Evolutionary conservation across 2,113 vertebrate species (phyloP).

Genomic region (Glaucomys volans): DNA sequence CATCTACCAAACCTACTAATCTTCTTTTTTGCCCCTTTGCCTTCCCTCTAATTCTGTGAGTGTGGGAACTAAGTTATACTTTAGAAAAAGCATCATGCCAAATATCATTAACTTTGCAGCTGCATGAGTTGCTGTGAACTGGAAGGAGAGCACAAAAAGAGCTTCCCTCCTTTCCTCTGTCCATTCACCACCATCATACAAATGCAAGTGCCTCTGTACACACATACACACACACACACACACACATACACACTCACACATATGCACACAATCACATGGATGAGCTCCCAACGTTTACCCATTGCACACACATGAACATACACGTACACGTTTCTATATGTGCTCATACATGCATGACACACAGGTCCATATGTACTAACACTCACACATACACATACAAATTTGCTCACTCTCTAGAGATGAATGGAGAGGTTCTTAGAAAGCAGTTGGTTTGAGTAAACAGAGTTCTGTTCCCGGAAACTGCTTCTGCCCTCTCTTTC

Average conservation of each 20-base stretch:
- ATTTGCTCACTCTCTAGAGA: background rate
- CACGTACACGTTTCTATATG: background rate
- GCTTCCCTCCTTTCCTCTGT: background rate
- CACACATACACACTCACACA: background rate
- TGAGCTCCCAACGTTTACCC: too few species aligned
- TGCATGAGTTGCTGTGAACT: background rate
- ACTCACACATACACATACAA: background rate
- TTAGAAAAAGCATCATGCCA: background rate
- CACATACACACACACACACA: background rate
- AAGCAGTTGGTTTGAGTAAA: background rate
- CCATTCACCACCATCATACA: background rate
- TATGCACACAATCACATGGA: background rate
- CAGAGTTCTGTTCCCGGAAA: background rate
- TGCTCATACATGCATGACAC: background rate
- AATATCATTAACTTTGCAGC: background rate
- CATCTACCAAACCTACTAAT: constrained; percentile 36
- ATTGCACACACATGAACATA: background rate
- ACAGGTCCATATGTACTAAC: too few species aligned
- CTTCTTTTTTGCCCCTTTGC: constrained; percentile 17
- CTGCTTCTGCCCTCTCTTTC: background rate
- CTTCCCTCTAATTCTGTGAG: constrained; percentile 49
- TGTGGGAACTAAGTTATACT: background rate
- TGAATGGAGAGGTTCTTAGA: background rate
- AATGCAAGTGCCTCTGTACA: background rate
- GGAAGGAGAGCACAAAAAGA: background rate